Evolutionary conservation across 2,888 invertebrate genomes (phyloP).

Genomic region (Drosophila mettleri): DNA sequence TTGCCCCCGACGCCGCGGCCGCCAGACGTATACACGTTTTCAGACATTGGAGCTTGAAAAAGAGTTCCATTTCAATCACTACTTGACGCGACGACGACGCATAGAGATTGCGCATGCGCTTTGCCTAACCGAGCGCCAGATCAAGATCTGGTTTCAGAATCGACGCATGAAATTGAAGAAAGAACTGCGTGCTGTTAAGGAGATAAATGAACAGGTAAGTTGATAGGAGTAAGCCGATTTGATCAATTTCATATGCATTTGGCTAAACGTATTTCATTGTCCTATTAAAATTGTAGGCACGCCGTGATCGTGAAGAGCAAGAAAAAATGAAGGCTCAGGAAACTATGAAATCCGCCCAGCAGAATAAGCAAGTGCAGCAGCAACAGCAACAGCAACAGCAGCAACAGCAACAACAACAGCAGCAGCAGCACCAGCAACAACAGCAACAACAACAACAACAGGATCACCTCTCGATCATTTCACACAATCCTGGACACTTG

Average conservation of each 20-base stretch:
- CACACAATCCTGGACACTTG: conserved; percentile 85
- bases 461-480: conserved; percentile 84
- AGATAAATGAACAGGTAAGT: conserved; percentile 93
- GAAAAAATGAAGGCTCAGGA: conserved; percentile 96
- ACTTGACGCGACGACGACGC: conserved; percentile 96
- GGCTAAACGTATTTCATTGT: not conserved
- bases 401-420: conserved; percentile 80
- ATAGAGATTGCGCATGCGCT: conserved; percentile 99
- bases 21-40: conserved; percentile 99
- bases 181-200: conserved; percentile 96
- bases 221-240: not conserved
- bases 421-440: conserved; percentile 80
- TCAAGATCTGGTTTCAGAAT: conserved; percentile 99
- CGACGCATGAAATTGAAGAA: conserved; percentile 98
- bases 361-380: conserved; percentile 87
- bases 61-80: conserved; percentile 99
- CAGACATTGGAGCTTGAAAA: conserved; percentile 99
- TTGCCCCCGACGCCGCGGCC: conserved; percentile 95
- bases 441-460: conserved; percentile 83
- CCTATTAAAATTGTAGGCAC: conserved; percentile 86
- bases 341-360: conserved; percentile 93
- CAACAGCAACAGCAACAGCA: conserved; percentile 84
- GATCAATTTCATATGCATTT: conserved; percentile 1
- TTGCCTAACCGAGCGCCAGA: conserved; percentile 97
- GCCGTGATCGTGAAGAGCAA: conserved; percentile 95